Evolutionary conservation across 2,797 vertebrate species (phyloP).

Genomic region (Anableps anableps): DNA sequence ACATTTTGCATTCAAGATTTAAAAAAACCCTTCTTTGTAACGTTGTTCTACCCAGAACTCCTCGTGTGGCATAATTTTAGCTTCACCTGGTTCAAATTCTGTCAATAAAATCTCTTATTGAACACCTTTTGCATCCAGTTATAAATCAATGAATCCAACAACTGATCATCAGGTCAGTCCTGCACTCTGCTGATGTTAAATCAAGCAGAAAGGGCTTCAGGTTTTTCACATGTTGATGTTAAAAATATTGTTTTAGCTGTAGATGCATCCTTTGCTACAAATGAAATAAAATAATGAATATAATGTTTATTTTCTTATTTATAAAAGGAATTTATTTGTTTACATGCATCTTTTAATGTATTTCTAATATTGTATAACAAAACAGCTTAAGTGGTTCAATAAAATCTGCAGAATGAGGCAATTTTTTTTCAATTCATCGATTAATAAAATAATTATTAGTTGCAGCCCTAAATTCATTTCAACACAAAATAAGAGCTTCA

Average conservation of each 20-base stretch:
- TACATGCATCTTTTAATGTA: not conserved
- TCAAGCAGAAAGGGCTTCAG: no score
- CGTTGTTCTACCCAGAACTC: not conserved
- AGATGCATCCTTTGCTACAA: not conserved
- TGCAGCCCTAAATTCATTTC: not conserved
- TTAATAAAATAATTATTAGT: not conserved
- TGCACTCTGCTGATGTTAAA: not conserved
- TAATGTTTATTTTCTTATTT: constrained; percentile 1
- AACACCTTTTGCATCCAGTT: no score
- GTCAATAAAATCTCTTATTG: not conserved
- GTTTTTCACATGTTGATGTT: no score
- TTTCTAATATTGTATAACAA: no score
- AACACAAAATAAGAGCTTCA: not conserved
- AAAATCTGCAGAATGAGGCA: not conserved
- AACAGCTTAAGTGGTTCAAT: not conserved
- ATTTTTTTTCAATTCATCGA: not conserved
- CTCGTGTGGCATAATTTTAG: not conserved
- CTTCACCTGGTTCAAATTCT: not conserved
- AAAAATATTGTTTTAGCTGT: no score
- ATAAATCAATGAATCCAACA: not conserved
- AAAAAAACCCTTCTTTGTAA: no score
- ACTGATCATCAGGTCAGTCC: not conserved
- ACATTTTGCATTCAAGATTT: not conserved
- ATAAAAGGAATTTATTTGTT: not conserved
- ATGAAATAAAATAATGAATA: not conserved